Conservation (phyloP, 2,113 vertebrate species). For the Cryptotis parvus region DNA sequence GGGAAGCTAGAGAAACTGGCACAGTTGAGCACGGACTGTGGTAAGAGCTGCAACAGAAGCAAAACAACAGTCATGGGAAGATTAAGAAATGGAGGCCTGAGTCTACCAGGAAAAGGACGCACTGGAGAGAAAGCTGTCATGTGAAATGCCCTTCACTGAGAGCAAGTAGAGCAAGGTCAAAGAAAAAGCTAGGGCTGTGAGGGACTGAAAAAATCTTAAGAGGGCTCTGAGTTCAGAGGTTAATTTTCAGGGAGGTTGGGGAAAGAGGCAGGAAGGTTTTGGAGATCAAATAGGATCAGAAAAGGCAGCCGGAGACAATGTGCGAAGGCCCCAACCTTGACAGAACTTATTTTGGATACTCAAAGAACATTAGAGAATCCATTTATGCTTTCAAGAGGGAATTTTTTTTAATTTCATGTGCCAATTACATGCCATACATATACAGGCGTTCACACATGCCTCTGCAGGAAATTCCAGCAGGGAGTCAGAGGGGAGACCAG, state of each 20-base stretch:
- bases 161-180: background rate
- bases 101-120: background rate
- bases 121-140: background rate
- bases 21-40: conserved; percentile 38
- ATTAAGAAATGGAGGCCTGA: background rate
- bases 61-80: background rate
- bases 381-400: background rate
- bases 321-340: background rate
- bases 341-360: background rate
- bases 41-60: conserved; percentile 62
- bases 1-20: conserved; percentile 61
- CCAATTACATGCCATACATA: background rate
- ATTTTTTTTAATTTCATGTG: background rate
- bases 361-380: background rate
- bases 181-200: background rate
- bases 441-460: background rate
- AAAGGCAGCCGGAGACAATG: background rate
- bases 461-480: background rate
- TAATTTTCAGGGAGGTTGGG: background rate
- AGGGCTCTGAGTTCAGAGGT: background rate
- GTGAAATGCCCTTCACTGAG: background rate
- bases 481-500: background rate
- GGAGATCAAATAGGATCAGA: background rate
- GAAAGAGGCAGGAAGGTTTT: background rate
- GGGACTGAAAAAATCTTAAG: background rate